Evolutionary conservation across 2,113 vertebrate species (phyloP).

Genomic region (Daboia siamensis): DNA sequence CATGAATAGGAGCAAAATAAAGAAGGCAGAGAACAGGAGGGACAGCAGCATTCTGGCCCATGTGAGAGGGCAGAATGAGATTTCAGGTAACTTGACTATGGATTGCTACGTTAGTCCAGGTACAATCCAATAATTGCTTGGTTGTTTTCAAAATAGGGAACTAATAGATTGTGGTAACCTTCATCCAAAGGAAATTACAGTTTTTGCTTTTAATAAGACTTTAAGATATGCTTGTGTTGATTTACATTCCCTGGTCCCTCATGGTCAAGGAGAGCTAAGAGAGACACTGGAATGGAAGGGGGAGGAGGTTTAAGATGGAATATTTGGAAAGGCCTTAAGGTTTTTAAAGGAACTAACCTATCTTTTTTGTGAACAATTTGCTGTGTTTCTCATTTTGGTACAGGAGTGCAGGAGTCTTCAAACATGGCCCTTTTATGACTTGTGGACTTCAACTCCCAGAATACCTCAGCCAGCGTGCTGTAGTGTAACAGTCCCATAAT

Average conservation of each 20-base stretch:
- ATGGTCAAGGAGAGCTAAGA: neutral
- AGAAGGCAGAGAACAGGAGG: neutral
- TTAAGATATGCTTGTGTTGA: neutral
- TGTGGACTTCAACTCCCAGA: too few species aligned
- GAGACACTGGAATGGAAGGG: neutral
- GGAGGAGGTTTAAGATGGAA: neutral
- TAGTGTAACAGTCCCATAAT: neutral
- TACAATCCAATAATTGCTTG: neutral
- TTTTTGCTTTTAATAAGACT: neutral
- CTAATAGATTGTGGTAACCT: neutral
- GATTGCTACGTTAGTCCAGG: neutral
- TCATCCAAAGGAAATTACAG: neutral
- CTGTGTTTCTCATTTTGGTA: neutral
- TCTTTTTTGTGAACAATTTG: neutral
- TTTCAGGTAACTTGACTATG: neutral
- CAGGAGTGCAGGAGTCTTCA: too few species aligned
- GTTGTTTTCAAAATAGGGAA: neutral
- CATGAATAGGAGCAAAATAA: neutral
- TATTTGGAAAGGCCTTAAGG: neutral
- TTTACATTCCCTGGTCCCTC: neutral
- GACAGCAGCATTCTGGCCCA: neutral
- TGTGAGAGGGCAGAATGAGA: neutral
- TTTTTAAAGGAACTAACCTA: neutral
- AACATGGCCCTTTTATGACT: too few species aligned
- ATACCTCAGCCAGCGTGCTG: too few species aligned